Conservation (phyloP, 2,888 invertebrate genomes). For the Bellardia pandia region DNA sequence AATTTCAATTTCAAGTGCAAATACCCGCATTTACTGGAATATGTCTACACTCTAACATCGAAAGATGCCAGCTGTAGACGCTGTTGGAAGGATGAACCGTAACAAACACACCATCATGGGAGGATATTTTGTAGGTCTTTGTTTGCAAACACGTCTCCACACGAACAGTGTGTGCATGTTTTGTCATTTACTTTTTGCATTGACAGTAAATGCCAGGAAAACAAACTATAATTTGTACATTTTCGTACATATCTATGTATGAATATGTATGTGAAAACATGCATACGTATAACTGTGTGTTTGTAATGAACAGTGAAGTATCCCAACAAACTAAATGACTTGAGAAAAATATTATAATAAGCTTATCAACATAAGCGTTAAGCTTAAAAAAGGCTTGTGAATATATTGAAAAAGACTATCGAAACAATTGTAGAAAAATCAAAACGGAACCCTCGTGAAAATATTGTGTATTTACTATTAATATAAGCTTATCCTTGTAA, state of each 20-base stretch:
- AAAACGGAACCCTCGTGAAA: too few relatives aligned
- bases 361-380: too few relatives aligned
- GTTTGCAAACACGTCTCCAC: background rate
- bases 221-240: too few relatives aligned
- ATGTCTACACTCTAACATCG: background rate
- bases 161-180: conserved; percentile 7
- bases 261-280: background rate
- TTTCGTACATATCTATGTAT: background rate
- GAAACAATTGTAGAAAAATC: too few relatives aligned
- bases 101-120: background rate
- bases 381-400: too few relatives aligned
- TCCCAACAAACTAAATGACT: too few relatives aligned
- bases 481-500: too few relatives aligned
- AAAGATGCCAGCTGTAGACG: conserved; percentile 2
- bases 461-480: too few relatives aligned
- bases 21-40: conserved; percentile 44
- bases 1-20: conserved; percentile 78
- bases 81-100: background rate
- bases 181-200: conserved; percentile 29
- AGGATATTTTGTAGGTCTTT: background rate
- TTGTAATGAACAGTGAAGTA: background rate
- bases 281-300: background rate
- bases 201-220: conserved; percentile 8
- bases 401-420: too few relatives aligned
- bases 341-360: too few relatives aligned